Base-by-base conservation (phyloP, 2,888 invertebrate species). In the Rotaria macrura region DNA sequence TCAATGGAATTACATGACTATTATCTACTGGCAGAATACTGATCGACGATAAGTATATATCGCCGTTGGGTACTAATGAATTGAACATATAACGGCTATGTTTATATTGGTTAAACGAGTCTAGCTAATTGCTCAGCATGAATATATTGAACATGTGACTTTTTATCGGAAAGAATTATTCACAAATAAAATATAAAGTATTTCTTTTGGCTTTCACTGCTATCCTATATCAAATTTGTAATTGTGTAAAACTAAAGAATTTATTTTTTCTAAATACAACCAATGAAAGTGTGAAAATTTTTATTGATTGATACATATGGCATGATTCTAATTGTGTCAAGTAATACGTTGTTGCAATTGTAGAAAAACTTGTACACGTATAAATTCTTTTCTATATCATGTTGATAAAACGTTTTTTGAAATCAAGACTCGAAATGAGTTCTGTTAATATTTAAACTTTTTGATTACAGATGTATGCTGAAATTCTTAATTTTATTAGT, bases 31-130 rank as follows among this genome's bases (percentile, higher is more conserved):
- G 34, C 65, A 65, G 65, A 65, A 65, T 34, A 34, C 20, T 38
- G 65, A 65, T 65, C 65, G 34, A 65, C 65, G 65, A 65, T 65
- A 65, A 65, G 65, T 65, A 65, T 65, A 65, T 65, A 65, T 65
- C 65, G 65, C 65, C 65, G 65, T 65, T 65, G 65, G 65, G 34
- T 65, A 65, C 65, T 65, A 65, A 65, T 65, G 65, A 65, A 65
- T 34, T 65, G 65, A 65, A 65, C 65, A 34, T 57, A 57, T 65
- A 65, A 65, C 65, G 65, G 34, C 65, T 34, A 34, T 65, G 65
- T 65, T 65, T 65, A 65, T 65, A 65, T 65, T 65, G 4, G 17
- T 34, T 17, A 65, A 29, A 34, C 34, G 65, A 65, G 6, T 34
- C 65, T 65, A 20, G 65, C 65, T 65, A 65, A 65, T 65, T 65